Conservation (phyloP, 2,888 invertebrate species). For the Hyppa rectilinea region DNA sequence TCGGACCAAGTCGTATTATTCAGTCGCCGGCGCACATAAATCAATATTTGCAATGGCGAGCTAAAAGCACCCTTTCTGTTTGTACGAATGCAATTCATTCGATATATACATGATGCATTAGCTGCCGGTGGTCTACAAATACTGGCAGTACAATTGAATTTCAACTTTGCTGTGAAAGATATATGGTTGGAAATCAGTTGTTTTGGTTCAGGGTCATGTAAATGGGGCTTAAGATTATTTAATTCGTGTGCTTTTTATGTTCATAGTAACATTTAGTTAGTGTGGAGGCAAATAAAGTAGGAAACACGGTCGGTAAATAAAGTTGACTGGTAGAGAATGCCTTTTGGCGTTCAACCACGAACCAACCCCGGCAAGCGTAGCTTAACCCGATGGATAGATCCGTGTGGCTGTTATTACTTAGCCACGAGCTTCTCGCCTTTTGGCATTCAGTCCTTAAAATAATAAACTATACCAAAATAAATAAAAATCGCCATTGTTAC, state of each 20-base stretch:
- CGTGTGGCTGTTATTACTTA: too few relatives aligned
- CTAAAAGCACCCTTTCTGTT: slow-evolving; percentile 83
- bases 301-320: slow-evolving; percentile 3
- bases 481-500: background rate
- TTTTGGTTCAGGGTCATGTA: slow-evolving; percentile 14
- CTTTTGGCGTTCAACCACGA: too few relatives aligned
- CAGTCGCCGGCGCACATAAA: slow-evolving; percentile 71
- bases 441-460: too few relatives aligned
- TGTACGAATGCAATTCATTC: slow-evolving; percentile 77
- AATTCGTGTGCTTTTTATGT: slow-evolving; percentile 51
- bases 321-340: background rate
- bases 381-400: too few relatives aligned
- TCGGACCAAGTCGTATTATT: slow-evolving; percentile 62
- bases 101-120: slow-evolving; percentile 78
- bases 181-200: slow-evolving; percentile 19
- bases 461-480: too few relatives aligned
- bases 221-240: slow-evolving; percentile 59
- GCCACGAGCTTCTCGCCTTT: too few relatives aligned
- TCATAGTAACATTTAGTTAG: slow-evolving; percentile 20
- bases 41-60: slow-evolving; percentile 81
- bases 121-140: slow-evolving; percentile 59
- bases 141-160: slow-evolving; percentile 36
- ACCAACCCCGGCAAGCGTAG: too few relatives aligned
- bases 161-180: slow-evolving; percentile 29
- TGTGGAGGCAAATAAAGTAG: slow-evolving; percentile 3